Percentiles rank a stretch among this genome's conserved stretches.
Conservation (phyloP, 2,113 vertebrate genomes). For the Pogonocichla stellata region DNA sequence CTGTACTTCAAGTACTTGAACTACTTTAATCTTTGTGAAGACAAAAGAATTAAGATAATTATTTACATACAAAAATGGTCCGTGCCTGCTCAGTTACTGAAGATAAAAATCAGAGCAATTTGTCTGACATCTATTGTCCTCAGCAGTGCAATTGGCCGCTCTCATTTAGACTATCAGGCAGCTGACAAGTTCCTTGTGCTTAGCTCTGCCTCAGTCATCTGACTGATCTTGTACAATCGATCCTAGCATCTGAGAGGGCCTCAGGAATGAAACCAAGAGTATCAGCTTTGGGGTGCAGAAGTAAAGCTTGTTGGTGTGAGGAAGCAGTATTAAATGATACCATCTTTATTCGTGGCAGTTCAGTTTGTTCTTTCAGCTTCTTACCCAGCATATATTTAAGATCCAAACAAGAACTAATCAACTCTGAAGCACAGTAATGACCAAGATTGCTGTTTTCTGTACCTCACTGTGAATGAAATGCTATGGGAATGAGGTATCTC, state of each 20-base stretch:
- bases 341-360: background rate
- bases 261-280: background rate
- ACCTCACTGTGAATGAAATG: background rate
- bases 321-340: background rate
- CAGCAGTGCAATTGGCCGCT: background rate
- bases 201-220: background rate
- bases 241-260: background rate
- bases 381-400: background rate
- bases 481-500: background rate
- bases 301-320: background rate
- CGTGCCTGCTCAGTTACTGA: background rate
- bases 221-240: background rate
- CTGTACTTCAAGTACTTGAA: background rate
- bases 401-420: background rate
- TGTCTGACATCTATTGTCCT: slow-evolving; percentile 8
- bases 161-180: background rate
- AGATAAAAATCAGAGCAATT: slow-evolving; percentile 30
- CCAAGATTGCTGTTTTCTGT: background rate
- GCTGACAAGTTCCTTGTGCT: background rate
- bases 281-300: background rate
- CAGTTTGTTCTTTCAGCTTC: background rate
- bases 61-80: background rate
- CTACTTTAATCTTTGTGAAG: slow-evolving; percentile 1
- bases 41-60: background rate
- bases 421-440: background rate